A percentile compares a stretch with the other conserved stretches of the same genome.
Conservation (phyloP, 1,140 invertebrate genomes). For the Carposina sasakii region DNA sequence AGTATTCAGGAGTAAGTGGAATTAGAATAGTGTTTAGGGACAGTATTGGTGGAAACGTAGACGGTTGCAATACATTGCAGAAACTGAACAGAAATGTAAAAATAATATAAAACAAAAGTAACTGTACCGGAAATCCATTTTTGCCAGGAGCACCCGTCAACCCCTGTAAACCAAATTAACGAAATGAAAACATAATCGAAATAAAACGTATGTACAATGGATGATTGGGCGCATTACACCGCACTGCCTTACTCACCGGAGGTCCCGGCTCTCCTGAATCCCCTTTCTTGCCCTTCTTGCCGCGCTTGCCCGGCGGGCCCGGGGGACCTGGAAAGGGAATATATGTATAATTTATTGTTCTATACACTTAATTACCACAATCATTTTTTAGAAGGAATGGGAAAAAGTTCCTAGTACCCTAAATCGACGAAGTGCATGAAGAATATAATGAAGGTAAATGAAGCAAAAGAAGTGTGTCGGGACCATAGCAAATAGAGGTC, state of each 20-base stretch:
- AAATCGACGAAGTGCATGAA: too few relatives aligned
- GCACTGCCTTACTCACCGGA: too few relatives aligned
- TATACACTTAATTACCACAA: too few relatives aligned
- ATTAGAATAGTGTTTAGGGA: background rate
- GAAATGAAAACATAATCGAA: slow-evolving; percentile 30
- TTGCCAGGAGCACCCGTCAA: slow-evolving; percentile 84
- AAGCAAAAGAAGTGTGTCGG: too few relatives aligned
- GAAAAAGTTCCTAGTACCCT: too few relatives aligned
- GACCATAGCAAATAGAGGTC: too few relatives aligned
- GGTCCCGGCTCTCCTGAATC: slow-evolving; percentile 85
- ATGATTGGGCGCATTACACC: too few relatives aligned
- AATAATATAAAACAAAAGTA: slow-evolving; percentile 31
- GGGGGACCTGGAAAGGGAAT: slow-evolving; percentile 76
- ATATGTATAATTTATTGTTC: slow-evolving; percentile 5
- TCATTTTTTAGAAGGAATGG: too few relatives aligned
- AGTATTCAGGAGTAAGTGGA: background rate
- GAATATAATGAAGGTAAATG: too few relatives aligned
- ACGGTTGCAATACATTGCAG: background rate
- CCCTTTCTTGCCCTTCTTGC: slow-evolving; percentile 92
- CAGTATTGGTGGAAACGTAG: background rate
- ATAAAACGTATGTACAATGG: too few relatives aligned
- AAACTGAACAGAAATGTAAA: slow-evolving; percentile 25
- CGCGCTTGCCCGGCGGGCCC: slow-evolving; percentile 85
- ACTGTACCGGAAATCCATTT: slow-evolving; percentile 89
- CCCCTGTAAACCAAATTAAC: slow-evolving; percentile 77